A percentile compares a stretch with the other conserved stretches of the same genome.
Conservation (phyloP, 1,140 invertebrate species). For the Penaeus chinensis region DNA sequence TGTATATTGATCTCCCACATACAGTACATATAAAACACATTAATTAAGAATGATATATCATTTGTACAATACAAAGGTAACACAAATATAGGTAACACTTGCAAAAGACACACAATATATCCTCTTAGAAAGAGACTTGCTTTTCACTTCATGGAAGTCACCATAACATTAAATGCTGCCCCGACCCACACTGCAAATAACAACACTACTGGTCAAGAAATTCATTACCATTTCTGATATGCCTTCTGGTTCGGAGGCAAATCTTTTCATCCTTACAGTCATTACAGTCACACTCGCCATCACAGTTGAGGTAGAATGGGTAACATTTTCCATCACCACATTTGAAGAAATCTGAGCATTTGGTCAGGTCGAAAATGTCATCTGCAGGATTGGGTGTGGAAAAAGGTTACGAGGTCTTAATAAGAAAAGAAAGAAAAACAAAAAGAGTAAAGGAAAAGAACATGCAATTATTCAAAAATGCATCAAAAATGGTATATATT, state of each 20-base stretch:
- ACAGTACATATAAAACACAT: no score
- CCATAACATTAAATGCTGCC: neutral
- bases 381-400: conserved; percentile 30
- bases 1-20: no score
- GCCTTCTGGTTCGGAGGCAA: conserved; percentile 51
- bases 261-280: conserved; percentile 59
- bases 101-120: no score
- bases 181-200: conserved; percentile 19
- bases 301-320: conserved; percentile 59
- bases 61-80: no score
- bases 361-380: conserved; percentile 47
- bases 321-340: conserved; percentile 58
- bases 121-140: no score
- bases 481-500: neutral
- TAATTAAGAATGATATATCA: no score
- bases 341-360: conserved; percentile 60
- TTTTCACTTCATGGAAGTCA: no score
- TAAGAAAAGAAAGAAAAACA: neutral
- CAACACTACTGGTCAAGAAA: neutral
- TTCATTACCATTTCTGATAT: conserved; percentile 31
- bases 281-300: conserved; percentile 55
- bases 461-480: neutral
- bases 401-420: neutral
- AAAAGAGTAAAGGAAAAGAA: neutral
- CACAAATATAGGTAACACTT: no score